Percentiles rank a stretch among this genome's conserved stretches.
These are phyloP conservation scores for Paramuricea clavata DNA, from an alignment of 92 coral and sea anemone species.

Conservation along the genomic window DNA sequence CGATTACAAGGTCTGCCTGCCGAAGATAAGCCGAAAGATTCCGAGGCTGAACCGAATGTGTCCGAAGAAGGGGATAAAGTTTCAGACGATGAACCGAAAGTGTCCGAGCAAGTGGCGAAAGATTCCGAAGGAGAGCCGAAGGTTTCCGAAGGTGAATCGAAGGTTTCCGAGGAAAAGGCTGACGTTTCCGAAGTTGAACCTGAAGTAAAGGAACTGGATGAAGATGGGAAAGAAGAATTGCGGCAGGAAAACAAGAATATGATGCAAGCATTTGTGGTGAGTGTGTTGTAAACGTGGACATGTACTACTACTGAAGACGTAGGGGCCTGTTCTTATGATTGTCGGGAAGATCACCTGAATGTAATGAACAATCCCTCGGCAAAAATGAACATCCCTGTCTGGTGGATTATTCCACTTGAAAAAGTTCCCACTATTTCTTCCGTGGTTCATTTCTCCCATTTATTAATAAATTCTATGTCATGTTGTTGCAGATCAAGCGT, in stretches of 20 bases:
- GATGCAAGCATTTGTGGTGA: conserved; percentile 39
- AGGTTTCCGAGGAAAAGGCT: background rate
- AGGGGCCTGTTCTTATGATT: too few species aligned
- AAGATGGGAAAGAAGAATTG: conserved; percentile 26
- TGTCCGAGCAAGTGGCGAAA: background rate
- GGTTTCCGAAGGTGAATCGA: background rate
- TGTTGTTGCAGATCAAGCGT: conserved; percentile 12
- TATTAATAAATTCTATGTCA: background rate
- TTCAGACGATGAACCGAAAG: conserved; percentile 8
- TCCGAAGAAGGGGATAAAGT: background rate
- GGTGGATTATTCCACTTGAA: too few species aligned
- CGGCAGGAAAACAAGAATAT: conserved; percentile 12
- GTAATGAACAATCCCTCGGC: too few species aligned
- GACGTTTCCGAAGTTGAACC: background rate
- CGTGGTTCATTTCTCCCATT: too few species aligned
- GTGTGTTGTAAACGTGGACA: background rate
- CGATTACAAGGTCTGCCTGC: conserved; percentile 45
- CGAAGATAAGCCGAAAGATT: conserved; percentile 1
- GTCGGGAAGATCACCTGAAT: too few species aligned
- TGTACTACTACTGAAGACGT: too few species aligned
- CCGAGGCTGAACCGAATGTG: background rate
- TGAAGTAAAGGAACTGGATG: conserved; percentile 36
- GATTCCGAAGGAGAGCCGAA: background rate
- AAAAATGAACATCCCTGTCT: too few species aligned
- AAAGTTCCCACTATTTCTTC: too few species aligned